phyloP scores from a whole-genome alignment of 2,113 vertebrate genomes.

The Ctenomys sociabilis region DNA sequence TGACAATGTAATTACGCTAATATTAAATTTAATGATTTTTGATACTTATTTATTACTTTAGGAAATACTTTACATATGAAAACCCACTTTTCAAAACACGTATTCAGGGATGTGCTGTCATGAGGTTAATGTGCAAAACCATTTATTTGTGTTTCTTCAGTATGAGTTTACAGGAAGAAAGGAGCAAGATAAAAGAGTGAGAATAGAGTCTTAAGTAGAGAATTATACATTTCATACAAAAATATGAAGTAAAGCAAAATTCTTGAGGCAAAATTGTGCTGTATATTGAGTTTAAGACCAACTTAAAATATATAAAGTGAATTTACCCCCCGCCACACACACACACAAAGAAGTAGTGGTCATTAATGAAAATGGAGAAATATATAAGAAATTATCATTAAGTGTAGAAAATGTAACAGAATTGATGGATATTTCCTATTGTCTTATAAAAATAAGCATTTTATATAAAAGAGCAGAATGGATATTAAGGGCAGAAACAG shows the following conservation, averaged over 20 bases:
- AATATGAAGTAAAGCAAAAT: neutral
- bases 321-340: neutral
- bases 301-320: neutral
- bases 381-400: neutral
- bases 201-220: neutral
- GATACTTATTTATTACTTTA: neutral
- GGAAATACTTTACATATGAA: neutral
- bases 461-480: neutral
- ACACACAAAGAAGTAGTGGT: neutral
- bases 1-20: neutral
- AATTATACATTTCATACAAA: neutral
- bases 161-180: neutral
- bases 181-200: neutral
- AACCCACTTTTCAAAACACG: neutral
- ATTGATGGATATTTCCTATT: neutral
- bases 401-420: neutral
- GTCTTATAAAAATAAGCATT: neutral
- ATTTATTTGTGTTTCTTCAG: neutral
- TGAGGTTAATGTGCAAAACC: neutral
- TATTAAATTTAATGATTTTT: neutral
- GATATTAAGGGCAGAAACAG: neutral
- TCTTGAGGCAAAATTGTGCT: neutral
- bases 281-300: neutral
- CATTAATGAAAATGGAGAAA: neutral
- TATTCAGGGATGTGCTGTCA: neutral